Evolutionary conservation across 2,797 vertebrate genomes (phyloP), one percentile per base, ranked within the genome.

Genomic region (Chelmon rostratus): DNA sequence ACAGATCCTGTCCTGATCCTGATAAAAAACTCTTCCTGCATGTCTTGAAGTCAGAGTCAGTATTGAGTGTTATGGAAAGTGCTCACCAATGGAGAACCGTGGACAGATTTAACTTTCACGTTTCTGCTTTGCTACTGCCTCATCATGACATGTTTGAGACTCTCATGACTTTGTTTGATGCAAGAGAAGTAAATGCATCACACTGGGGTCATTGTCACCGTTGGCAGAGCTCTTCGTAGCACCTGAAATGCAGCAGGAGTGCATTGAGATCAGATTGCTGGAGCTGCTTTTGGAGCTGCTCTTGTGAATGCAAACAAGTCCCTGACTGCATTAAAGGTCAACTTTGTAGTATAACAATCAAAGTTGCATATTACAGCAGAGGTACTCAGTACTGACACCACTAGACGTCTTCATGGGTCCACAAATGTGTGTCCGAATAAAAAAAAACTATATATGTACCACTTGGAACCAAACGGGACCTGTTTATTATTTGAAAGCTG

Each of bases 291-390:
- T 53, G 2, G 44, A 49, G 35, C 58, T 33, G 31, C 66, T 54
- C 2, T 11, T 37, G 19, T 66, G 38, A 75, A 78, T 72, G 47
- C 19, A 78, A 68, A 83, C 77, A 28, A 73, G 13, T 31, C 33
- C 57, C 50, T 50, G 35, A 21, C 46, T 12, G 49, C 33, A 67
- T 49, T 54, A 58, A 75, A 75, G 66, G 57, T 75, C 74, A 78
- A 13, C 63, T 59, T 58, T 64, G 23, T 16, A 13, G 59, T 54
- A 44, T 69, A 23, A 44, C 33, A 18, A 69, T 52, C 18, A 56
- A 66, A 54, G 35, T 57, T 46, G 19, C 46, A 11, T 35, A 23
- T 73, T 69, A 65, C 19, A 47, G 33, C 44, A 4, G n/a, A 10
- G 6, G 7, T 38, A 57, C n/a, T n/a, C 10, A 16, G 53, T 44